Base-by-base conservation (phyloP, 2,797 vertebrate species). In the Otus scops region DNA sequence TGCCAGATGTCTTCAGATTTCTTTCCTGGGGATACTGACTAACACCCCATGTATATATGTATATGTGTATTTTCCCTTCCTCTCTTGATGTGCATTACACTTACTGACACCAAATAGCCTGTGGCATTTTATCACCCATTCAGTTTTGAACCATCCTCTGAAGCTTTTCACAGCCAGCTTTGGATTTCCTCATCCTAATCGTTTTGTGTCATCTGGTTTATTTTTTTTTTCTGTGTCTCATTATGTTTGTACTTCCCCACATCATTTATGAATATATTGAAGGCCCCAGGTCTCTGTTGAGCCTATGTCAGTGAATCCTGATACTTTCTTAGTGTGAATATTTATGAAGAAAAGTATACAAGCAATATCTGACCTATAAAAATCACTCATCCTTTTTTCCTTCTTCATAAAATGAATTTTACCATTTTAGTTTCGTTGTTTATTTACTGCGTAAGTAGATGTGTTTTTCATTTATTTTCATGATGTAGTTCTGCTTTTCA, bases 71-170 rank as follows among this genome's bases (percentile, higher is more conserved):
- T 95, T 92, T 63, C 28, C 45, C 39, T 21, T 90, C 38, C 22
- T 69, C 57, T 81, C 34, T 39, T 88, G 67, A 57, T 89, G 70
- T 76, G 45, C 30, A 10, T 67, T 88, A 53, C 24, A 21, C 21
- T 85, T 88, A 60, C 27, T 83, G 85, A 84, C 61, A 73, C 24
- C 5, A 3, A 90, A 78, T 64, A 86, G 60, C 93, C 89, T 82
- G 80, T 90, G 80, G 88, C 77, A 43, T 94, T 95, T 93, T 73
- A 71, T 88, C 77, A 81, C 53, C 36, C 69, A 41, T 93, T 95
- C 54, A 63, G n/a, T 93, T 92, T 73, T 89, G 93, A 95, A 48
- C 59, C 50, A 53, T 73, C 24, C 47, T 76, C 67, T 76, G 67
- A 53, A 75, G 67, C 83, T 88, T 93, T 95, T 90, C 73, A 53